phyloP scores from a whole-genome alignment of 2,888 invertebrate species.

The Odontocerum albicorne region DNA sequence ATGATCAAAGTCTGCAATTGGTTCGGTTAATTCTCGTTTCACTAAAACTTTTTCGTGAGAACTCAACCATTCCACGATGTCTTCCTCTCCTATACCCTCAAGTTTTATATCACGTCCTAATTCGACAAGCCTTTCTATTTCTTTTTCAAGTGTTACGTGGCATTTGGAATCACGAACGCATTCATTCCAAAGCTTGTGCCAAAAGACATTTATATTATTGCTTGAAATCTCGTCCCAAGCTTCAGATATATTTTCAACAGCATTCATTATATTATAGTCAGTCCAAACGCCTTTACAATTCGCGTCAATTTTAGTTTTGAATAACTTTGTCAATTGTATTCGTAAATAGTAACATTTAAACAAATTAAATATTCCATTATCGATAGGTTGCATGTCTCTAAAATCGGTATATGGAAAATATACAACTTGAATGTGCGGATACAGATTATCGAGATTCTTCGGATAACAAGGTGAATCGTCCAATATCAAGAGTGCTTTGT shows the following conservation, averaged over 20 bases:
- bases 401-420: conserved; percentile 26
- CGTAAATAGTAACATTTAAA: conserved; percentile 9
- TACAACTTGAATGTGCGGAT: conserved; percentile 33
- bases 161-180: neutral
- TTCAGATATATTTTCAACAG: conserved; percentile 21
- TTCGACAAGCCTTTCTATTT: conserved; percentile 3
- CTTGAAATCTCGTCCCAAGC: conserved; percentile 20
- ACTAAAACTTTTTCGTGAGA: neutral
- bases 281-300: conserved; percentile 15
- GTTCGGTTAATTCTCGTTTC: neutral
- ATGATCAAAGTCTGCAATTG: neutral
- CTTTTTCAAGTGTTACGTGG: neutral
- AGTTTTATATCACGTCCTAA: neutral
- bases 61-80: neutral
- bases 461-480: conserved; percentile 37
- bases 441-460: conserved; percentile 26
- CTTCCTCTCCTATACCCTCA: neutral
- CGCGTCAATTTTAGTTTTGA: neutral
- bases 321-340: conserved; percentile 4
- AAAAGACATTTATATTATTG: conserved; percentile 6
- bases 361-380: conserved; percentile 5
- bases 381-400: conserved; percentile 12
- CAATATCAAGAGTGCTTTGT: conserved; percentile 36
- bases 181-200: conserved; percentile 18
- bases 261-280: conserved; percentile 18